Conservation (phyloP, 1,140 invertebrate species). For the Lutraria rhynchaena region DNA sequence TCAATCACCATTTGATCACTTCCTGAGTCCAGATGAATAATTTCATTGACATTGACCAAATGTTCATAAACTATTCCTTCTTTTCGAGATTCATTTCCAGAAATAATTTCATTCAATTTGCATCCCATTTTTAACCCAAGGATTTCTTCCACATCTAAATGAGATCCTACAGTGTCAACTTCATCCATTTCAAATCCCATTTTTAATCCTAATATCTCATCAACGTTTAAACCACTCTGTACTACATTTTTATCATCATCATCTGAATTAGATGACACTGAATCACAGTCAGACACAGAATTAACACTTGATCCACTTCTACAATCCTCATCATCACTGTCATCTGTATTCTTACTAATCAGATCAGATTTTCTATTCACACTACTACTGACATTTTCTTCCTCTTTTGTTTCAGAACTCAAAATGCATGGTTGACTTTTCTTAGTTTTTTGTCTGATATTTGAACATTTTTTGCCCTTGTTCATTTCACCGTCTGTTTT, state of each 20-base stretch:
- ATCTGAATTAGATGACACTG: constrained; percentile 3
- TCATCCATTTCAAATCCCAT: neutral
- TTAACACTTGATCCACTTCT: constrained; percentile 26
- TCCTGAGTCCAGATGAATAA: constrained; percentile 33
- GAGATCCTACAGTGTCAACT: neutral
- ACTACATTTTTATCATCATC: neutral
- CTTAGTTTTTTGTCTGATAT: neutral
- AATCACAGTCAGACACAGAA: constrained; percentile 26
- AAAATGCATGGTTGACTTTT: neutral
- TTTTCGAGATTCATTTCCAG: neutral
- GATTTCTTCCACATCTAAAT: constrained; percentile 43
- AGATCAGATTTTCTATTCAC: neutral
- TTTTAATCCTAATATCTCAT: neutral
- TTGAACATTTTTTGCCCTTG: too few species aligned
- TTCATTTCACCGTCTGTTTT: neutral
- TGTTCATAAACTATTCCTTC: constrained; percentile 19
- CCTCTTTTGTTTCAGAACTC: neutral
- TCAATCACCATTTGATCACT: neutral
- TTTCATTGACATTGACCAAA: constrained; percentile 38
- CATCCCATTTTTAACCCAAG: constrained; percentile 39
- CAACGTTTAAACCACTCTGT: neutral
- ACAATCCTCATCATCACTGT: neutral
- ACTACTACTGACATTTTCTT: neutral
- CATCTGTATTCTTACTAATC: neutral
- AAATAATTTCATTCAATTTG: constrained; percentile 1